Evolutionary conservation across 2,888 invertebrate species (phyloP), one percentile per base, ranked within the genome.

Genomic region (Notodonta dromedarius): DNA sequence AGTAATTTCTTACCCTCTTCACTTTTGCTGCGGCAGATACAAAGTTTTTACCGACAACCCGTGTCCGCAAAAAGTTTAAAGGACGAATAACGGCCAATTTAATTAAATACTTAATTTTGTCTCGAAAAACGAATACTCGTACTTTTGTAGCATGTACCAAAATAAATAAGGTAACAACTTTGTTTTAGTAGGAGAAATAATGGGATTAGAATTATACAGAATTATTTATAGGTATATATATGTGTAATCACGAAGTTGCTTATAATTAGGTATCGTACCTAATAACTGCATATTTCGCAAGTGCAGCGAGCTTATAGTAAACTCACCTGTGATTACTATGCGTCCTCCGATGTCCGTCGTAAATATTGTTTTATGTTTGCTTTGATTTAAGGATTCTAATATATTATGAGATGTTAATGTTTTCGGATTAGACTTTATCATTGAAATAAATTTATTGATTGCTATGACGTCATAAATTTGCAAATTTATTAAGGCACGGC

Each of bases 381-480:
- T 56, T 59, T 64, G 58, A 71, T 66, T 71, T 59, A 66, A 66
- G 51, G 55, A 62, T 24, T 60, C 50, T 56, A 4, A 35, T 39
- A 65, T 63, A 66, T 69, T 57, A 70, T 71, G 54, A 59, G 69
- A 66, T 56, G 63, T 8, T 66, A 50, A 63, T 61, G 11, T 9
- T 42, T 14, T 5, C 44, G 2, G 53, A 60, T 24, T 63, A 12
- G 66, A 56, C 42, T 62, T 58, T 44, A 56, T 24, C 24, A 24
- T 24, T 8, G n/a, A 12, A 12, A 42, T 42, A 42, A 42, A 42
- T 42, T 42, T 4, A 42, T 42, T 42, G 4, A 42, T 42, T 9
- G 42, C 42, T 42, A 9, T 42, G 6, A 8, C 12, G 12, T 42
- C 6, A 11, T 42, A 42, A 42, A 42, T 8, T 9, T 42, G 42